Conservation (phyloP, 1,140 invertebrate genomes). For the Brachionus calyciflorus region DNA sequence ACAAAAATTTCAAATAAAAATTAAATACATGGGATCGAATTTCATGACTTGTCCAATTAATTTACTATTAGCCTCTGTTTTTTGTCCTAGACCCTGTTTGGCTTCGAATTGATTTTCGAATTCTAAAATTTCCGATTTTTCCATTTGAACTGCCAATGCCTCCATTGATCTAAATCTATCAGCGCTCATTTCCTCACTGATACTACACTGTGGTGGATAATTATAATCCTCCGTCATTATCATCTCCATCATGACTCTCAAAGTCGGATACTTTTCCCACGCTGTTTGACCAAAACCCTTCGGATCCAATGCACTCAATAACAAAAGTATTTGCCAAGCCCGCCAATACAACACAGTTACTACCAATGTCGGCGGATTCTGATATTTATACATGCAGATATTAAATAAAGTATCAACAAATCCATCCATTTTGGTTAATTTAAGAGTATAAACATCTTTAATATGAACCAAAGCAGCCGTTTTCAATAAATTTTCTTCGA, state of each 20-base stretch:
- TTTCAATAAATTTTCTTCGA: constrained; percentile 43
- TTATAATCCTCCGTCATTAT: constrained; percentile 86
- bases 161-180: constrained; percentile 68
- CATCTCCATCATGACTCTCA: constrained; percentile 89
- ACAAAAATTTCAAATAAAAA: constrained; percentile 48
- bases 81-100: constrained; percentile 76
- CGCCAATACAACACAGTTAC: constrained; percentile 91
- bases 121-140: constrained; percentile 79
- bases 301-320: constrained; percentile 87
- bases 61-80: constrained; percentile 83
- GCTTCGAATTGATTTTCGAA: constrained; percentile 89
- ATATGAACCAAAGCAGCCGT: constrained; percentile 28
- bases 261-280: constrained; percentile 86
- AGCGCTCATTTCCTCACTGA: constrained; percentile 64
- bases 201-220: constrained; percentile 71
- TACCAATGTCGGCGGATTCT: constrained; percentile 80
- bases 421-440: not conserved
- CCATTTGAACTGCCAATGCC: constrained; percentile 65
- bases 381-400: constrained; percentile 56
- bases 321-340: constrained; percentile 82
- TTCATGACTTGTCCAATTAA: constrained; percentile 76
- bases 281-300: constrained; percentile 76
- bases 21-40: constrained; percentile 71
- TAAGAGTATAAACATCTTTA: constrained; percentile 28
- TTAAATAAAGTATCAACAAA: constrained; percentile 44